Conservation (phyloP, 2,888 invertebrate species). For the Drosophila neotestacea region DNA sequence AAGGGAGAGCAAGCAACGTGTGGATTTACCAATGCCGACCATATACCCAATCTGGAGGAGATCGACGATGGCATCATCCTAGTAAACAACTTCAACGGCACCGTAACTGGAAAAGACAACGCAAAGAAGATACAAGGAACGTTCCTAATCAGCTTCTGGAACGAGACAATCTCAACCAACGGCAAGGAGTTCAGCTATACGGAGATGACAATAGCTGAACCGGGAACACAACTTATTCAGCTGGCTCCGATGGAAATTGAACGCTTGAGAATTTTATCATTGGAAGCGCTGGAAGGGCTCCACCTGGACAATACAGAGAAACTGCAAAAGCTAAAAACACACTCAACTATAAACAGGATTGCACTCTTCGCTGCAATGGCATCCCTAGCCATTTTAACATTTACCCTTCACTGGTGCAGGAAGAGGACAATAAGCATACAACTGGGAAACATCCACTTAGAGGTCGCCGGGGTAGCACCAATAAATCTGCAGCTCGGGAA, state of each 20-base stretch:
- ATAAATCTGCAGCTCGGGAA: too few species aligned
- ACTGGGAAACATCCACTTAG: too few species aligned
- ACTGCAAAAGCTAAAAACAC: not conserved
- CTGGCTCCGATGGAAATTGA: not conserved
- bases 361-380: too few species aligned
- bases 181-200: slow-evolving; percentile 7
- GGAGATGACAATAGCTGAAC: not conserved
- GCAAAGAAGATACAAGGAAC: not conserved
- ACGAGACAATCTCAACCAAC: slow-evolving; percentile 4
- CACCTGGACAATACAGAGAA: not conserved
- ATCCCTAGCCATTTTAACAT: too few species aligned
- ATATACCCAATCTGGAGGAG: not conserved
- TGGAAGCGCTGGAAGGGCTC: slow-evolving; percentile 2
- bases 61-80: slow-evolving; percentile 1
- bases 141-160: slow-evolving; percentile 1
- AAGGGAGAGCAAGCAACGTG: not conserved
- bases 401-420: too few species aligned
- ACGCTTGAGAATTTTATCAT: not conserved
- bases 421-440: too few species aligned
- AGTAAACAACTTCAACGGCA: not conserved
- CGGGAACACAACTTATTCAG: slow-evolving; percentile 5
- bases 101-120: not conserved
- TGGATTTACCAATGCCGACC: slow-evolving; percentile 2
- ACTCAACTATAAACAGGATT: not conserved
- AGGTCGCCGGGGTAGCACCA: too few species aligned